Base-by-base conservation (phyloP, 2,113 vertebrate genomes). In the Ciconia maguari region DNA sequence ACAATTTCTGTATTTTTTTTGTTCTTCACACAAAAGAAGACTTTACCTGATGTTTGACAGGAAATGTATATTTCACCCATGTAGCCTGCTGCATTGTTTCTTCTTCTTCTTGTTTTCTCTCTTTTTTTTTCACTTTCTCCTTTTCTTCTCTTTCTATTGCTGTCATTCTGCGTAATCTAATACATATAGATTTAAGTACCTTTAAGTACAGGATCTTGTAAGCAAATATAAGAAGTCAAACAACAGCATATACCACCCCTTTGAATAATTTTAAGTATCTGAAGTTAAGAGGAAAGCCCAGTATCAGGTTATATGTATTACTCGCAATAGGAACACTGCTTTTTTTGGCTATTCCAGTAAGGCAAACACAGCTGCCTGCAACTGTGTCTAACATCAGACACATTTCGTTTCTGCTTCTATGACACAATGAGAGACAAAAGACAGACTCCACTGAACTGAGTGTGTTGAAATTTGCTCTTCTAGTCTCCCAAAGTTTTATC, bases 61-160 rank as follows among this genome's bases (percentile, higher is more conserved):
- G 99, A 97, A 99, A 99, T 13, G 99, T 99, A 49, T 99, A 99
- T 94, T 99, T 99, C 96, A 99, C 99, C 99, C 99, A 99, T 0
- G 99, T 99, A 66, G 99, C 99, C 92, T 99, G 99, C 74, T 99
- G 99, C 99, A 99, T 98, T 3, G 98, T 99, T 98, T 99, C 99
- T 90, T 99, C 99, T 61, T 99, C 99, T 96, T 99, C 99, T 94
- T 99, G 98, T 88, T 99, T 99, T 95, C 98, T 99, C 97, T 99
- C 99, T 87, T 99, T 99, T 97, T 99, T 99, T 98, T 99, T 99
- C 29, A 99, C 98, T 93, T 99, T 99, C 90, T 99, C 99, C 72
- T 99, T 99, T 96, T 99, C 99, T 96, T 99, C 99, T 94, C 99
- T 99, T 97, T 99, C 99, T 93, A 99, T 98, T 44, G 99, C 99